phyloP scores from a whole-genome alignment of 2,113 vertebrate species.

The Hippoglossus stenolepis region DNA sequence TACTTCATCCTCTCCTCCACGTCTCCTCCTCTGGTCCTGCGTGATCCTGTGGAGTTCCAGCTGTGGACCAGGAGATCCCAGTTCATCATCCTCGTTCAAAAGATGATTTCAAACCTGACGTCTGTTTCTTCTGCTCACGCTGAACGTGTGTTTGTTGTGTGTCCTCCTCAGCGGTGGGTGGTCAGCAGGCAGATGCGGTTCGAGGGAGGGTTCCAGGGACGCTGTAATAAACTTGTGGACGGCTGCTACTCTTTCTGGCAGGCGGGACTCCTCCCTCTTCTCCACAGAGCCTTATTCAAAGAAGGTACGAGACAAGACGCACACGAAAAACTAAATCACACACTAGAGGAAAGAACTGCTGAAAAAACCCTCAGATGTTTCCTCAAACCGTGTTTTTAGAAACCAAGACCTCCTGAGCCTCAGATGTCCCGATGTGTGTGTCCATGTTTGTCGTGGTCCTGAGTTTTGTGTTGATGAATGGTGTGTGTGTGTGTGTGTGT shows the following conservation, averaged over 20 bases:
- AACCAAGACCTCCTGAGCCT: no score
- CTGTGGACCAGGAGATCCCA: no score
- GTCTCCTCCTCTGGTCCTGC: background rate
- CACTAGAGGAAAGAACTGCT: no score
- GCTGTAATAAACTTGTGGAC: slow-evolving; percentile 98
- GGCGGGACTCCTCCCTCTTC: slow-evolving; percentile 92
- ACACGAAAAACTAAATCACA: no score
- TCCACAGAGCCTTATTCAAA: slow-evolving; percentile 91
- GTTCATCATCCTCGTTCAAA: no score
- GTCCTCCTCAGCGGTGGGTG: slow-evolving; percentile 88
- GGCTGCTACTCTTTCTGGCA: slow-evolving; percentile 99
- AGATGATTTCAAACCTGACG: no score
- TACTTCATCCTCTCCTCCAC: no score
- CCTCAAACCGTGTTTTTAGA: no score
- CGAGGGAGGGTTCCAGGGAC: slow-evolving; percentile 97
- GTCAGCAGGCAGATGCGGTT: slow-evolving; percentile 94
- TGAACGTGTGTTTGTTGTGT: background rate
- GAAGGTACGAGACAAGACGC: slow-evolving; percentile 80
- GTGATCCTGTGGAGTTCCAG: no score
- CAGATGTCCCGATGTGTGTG: no score
- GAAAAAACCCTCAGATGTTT: no score
- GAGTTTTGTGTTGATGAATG: background rate
- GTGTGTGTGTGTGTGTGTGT: background rate
- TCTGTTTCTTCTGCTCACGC: no score
- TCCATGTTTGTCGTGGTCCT: background rate